Percentiles rank a stretch among this genome's conserved stretches.
phyloP scores from a whole-genome alignment of 2,797 vertebrate genomes.

The Aotus griseimembra region DNA sequence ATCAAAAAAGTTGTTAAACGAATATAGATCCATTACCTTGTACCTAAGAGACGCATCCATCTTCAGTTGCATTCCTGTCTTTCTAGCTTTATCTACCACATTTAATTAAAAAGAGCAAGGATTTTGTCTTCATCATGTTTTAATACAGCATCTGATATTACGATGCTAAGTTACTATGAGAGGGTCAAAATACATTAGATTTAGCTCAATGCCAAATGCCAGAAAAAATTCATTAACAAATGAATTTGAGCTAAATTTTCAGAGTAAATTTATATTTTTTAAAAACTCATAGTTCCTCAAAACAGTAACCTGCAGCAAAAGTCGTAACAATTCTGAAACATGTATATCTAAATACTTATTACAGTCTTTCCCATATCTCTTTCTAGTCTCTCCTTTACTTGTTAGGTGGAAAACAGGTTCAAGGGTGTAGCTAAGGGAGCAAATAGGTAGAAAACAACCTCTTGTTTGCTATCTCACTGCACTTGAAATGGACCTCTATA shows the following conservation, averaged over 20 bases:
- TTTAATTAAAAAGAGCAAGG: constrained; percentile 41
- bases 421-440: background rate
- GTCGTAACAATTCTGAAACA: background rate
- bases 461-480: background rate
- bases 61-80: constrained; percentile 17
- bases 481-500: background rate
- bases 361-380: background rate
- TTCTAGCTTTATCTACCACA: background rate
- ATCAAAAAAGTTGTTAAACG: constrained; percentile 12
- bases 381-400: background rate
- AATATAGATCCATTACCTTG: background rate
- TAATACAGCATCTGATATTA: background rate
- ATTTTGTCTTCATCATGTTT: constrained; percentile 17
- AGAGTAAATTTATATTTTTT: background rate
- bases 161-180: background rate
- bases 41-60: background rate
- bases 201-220: background rate
- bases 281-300: background rate
- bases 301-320: background rate
- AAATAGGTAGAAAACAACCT: background rate
- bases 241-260: constrained; percentile 14
- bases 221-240: constrained; percentile 6
- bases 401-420: background rate
- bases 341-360: background rate
- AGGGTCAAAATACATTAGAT: background rate